phyloP scores from a whole-genome alignment of 1,140 invertebrate genomes.

The Ceratosolen fusciceps region DNA sequence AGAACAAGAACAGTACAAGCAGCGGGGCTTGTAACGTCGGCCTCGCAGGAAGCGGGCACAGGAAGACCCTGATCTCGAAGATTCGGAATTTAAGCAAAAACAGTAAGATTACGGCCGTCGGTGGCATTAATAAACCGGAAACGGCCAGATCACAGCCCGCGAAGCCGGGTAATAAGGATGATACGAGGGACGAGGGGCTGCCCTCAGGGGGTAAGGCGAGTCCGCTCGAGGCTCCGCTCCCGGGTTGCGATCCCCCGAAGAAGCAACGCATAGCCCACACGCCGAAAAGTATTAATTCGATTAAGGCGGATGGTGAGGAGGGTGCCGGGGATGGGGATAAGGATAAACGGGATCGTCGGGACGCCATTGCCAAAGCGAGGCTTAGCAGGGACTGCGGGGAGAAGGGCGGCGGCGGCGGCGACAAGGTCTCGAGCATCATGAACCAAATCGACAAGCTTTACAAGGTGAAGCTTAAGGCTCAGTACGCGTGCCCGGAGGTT shows the following conservation, averaged over 20 bases:
- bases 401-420: not conserved
- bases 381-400: no score
- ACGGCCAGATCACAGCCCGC: no score
- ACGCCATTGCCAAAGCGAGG: no score
- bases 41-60: not conserved
- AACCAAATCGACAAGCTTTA: conserved; percentile 19
- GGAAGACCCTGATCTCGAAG: conserved; percentile 31
- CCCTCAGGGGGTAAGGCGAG: not conserved
- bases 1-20: no score
- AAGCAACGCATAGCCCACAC: conserved; percentile 54
- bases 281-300: conserved; percentile 45
- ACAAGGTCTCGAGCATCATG: conserved; percentile 27
- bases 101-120: not conserved
- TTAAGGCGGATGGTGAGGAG: not conserved
- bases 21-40: not conserved
- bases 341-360: no score
- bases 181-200: no score
- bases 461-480: not conserved
- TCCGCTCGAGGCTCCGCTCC: not conserved
- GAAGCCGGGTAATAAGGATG: not conserved
- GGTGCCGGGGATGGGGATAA: conserved; percentile 22
- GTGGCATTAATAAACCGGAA: not conserved
- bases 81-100: conserved; percentile 25
- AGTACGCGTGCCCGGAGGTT: not conserved
- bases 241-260: conserved; percentile 33